Evolutionary conservation across 2,797 vertebrate genomes (phyloP), one percentile per base, ranked within the genome.

Genomic region (Phyllotis vaccarum): DNA sequence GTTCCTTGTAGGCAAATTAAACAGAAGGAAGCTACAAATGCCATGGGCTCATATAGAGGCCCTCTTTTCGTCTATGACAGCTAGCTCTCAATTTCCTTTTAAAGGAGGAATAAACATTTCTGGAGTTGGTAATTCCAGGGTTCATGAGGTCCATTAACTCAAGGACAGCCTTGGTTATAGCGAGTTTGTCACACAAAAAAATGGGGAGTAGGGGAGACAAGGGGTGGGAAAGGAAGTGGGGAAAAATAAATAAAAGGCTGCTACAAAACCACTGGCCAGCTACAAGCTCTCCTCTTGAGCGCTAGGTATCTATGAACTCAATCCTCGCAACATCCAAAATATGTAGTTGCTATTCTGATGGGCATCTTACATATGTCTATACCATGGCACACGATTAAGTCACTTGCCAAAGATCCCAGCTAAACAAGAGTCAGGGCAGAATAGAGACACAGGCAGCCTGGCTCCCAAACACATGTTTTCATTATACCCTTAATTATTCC

Each of bases 1-100:
- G 64, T 66, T 56, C 80, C 79, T 66, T 83, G 64, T 87, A 94
- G 83, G 86, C 70, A 80, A 92, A 89, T 79, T 22, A 90, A 93
- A 86, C 86, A 88, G 2, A 81, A 43, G 68, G 86, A 81, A 88
- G 75, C 85, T 72, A 68, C 43, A 40, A 86, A 66, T 0, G 19
- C 68, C 34, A 3, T 72, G 82, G 68, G 90, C 9, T 29, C 85
- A 43, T 24, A 75, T 40, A 76, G 13, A 56, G 68, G 68, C 58
- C 60, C 68, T 60, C 19, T 74, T 40, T 1, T 72, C 75, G n/a
- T 62, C 31, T 34, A 81, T 37, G 3, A 22, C 21, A n/a, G 16
- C 13, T 1, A 62, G 11, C 2, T 27, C 21, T 31, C 70, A 52
- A 40, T n/a, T 86, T 9, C 40, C 40, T 88, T 64, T 66, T 37